A percentile compares a stretch with the other conserved stretches of the same genome.
These are phyloP conservation scores for Channa striata DNA, from an alignment of 2,797 vertebrate species.

Conservation along the genomic window DNA sequence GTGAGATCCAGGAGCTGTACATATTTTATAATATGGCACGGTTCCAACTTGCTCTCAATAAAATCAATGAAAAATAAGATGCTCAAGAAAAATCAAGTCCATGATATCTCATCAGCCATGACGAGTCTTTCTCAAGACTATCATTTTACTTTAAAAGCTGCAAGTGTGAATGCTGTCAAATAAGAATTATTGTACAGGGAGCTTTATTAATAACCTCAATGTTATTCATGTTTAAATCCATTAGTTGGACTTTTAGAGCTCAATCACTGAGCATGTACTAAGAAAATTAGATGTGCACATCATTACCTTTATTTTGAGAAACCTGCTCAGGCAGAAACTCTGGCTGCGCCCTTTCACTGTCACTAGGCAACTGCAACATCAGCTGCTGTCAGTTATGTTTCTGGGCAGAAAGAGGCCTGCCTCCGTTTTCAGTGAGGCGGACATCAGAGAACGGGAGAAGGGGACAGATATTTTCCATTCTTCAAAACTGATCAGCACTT, in stretches of 20 bases:
- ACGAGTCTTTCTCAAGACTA: background rate
- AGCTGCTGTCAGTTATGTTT: constrained; percentile 26
- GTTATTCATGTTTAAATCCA: background rate
- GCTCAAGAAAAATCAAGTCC: background rate
- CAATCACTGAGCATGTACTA: background rate
- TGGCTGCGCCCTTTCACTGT: constrained; percentile 9
- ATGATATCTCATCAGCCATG: background rate
- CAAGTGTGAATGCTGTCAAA: constrained; percentile 5
- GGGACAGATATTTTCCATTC: background rate
- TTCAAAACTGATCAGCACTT: too few relatives aligned
- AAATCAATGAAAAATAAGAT: background rate
- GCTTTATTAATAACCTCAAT: background rate
- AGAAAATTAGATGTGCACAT: background rate
- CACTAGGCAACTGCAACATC: constrained; percentile 34
- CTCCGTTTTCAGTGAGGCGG: background rate
- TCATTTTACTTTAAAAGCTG: background rate
- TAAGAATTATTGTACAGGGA: constrained; percentile 3
- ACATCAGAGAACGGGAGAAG: background rate
- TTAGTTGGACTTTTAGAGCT: background rate
- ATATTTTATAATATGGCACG: background rate
- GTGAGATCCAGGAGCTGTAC: too few relatives aligned
- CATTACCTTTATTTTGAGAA: constrained; percentile 21
- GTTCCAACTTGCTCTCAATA: background rate
- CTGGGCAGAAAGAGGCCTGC: background rate
- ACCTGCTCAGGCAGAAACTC: constrained; percentile 7